Conservation (phyloP, 2,888 invertebrate species). For the Oscheius sp. region DNA sequence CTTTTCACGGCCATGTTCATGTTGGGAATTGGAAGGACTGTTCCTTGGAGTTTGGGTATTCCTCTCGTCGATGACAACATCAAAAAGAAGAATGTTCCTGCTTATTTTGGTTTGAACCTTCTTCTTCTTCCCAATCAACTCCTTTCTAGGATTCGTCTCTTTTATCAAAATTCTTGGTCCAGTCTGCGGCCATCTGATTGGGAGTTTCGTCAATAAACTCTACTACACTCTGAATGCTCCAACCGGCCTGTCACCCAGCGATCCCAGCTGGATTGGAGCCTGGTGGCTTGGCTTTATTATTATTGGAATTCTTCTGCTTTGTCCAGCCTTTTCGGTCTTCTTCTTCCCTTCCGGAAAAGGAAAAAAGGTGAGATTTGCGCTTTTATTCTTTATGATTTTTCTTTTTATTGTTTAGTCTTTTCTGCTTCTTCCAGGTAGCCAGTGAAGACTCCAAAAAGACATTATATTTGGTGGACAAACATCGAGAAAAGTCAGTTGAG, state of each 20-base stretch:
- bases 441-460: constrained; percentile 13
- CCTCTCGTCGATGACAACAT: constrained; percentile 70
- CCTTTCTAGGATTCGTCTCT: constrained; percentile 63
- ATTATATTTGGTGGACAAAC: constrained; percentile 45
- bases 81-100: constrained; percentile 65
- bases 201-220: constrained; percentile 63
- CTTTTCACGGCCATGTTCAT: constrained; percentile 66
- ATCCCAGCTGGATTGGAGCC: constrained; percentile 73
- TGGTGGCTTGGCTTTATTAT: constrained; percentile 73
- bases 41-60: constrained; percentile 68
- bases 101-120: constrained; percentile 64
- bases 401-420: too few species aligned
- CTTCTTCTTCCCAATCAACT: too few species aligned
- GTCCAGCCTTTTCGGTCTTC: constrained; percentile 69
- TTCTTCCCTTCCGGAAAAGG: constrained; percentile 68
- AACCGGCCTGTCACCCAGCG: constrained; percentile 63
- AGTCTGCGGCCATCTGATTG: constrained; percentile 69
- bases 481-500: constrained; percentile 32
- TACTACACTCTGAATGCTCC: constrained; percentile 65
- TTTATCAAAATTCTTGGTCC: constrained; percentile 70
- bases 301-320: constrained; percentile 51
- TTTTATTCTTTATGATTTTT: too few species aligned
- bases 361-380: neutral
- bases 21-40: constrained; percentile 67
- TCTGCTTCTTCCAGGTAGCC: neutral